Evolutionary conservation across 2,888 invertebrate genomes (phyloP), one percentile per base, ranked within the genome.

Genomic region (Ectobius pallidus): DNA sequence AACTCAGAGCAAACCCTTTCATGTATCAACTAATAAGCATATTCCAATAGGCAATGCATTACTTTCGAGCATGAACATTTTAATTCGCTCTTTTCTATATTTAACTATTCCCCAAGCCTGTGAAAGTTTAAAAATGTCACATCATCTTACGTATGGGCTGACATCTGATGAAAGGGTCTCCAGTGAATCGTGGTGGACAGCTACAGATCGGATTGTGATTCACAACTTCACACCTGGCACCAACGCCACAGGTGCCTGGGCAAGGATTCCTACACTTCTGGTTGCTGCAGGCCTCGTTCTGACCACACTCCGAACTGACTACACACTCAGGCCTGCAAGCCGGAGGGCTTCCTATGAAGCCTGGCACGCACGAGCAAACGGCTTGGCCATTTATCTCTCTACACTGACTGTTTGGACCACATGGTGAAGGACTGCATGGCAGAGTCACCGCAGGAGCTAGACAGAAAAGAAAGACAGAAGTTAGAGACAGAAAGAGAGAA

Each of bases 341-440:
- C 73, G 91, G 90, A 34, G 90, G 91, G 76, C 84, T 85, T 65
- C 91, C 91, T 70, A 87, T 85, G 78, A 89, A 91, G 76, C 87
- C 86, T 52, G 87, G 86, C 74, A 89, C 82, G 79, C 93, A 93
- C 65, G 90, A 90, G 80, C 93, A 93, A 30, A 91, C 87, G 0
- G 89, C 89, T 84, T 91, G 90, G 32, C 86, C 87, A 78, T 92
- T 92, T 30, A 88, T 81, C 81, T 90, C 90, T 77, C 89, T 89
- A 79, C 95, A 95, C 78, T 90, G 86, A 76, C 94, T 93, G 80
- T 94, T 93, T 4, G 93, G 90, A 44, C 95, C 92, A 81, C 92
- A 93, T 0, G 91, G 92, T 69, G 88, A 88, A 55, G 92, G 81
- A 58, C 78, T 77, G 70, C 80, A 81, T 52, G 80, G 80, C 65